Percentiles rank a stretch among this genome's conserved stretches.
phyloP scores from a whole-genome alignment of 2,797 vertebrate species.

The Gadopsis marmoratus region DNA sequence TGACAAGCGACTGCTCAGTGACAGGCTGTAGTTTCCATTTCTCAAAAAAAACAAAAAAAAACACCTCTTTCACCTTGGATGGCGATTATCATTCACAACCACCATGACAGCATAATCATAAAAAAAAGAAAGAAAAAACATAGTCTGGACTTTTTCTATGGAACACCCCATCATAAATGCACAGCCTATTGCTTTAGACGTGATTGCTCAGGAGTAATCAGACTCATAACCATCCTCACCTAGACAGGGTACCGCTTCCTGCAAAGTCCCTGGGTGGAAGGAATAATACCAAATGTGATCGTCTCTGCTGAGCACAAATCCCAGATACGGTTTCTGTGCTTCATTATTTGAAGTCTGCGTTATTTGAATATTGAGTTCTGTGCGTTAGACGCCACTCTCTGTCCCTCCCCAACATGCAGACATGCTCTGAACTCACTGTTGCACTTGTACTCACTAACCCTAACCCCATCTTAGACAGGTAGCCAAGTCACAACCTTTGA shows the following conservation, averaged over 20 bases:
- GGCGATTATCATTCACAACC: constrained; percentile 66
- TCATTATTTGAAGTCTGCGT: constrained; percentile 57
- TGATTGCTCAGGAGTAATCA: constrained; percentile 58
- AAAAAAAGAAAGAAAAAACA: constrained; percentile 59
- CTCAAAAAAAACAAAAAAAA: not conserved
- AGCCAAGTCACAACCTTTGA: constrained; percentile 19
- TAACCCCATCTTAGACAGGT: not conserved
- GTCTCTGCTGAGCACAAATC: constrained; percentile 45
- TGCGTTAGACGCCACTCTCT: constrained; percentile 33
- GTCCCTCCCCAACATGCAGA: constrained; percentile 1
- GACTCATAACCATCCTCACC: constrained; percentile 58
- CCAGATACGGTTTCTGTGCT: constrained; percentile 40
- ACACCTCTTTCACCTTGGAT: constrained; percentile 59
- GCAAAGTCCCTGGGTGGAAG: constrained; percentile 61
- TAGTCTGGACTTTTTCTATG: constrained; percentile 53
- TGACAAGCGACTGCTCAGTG: constrained; percentile 26
- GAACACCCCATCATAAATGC: constrained; percentile 60
- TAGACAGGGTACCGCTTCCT: constrained; percentile 48
- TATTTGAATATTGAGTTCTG: constrained; percentile 71
- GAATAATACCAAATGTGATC: constrained; percentile 39
- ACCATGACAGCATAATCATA: constrained; percentile 54
- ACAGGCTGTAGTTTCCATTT: constrained; percentile 38
- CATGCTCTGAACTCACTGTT: constrained; percentile 6
- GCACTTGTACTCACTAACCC: constrained; percentile 8
- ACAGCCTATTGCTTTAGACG: constrained; percentile 42